Base-by-base conservation (phyloP, 2,797 vertebrate species). In the Astyanax mexicanus region DNA sequence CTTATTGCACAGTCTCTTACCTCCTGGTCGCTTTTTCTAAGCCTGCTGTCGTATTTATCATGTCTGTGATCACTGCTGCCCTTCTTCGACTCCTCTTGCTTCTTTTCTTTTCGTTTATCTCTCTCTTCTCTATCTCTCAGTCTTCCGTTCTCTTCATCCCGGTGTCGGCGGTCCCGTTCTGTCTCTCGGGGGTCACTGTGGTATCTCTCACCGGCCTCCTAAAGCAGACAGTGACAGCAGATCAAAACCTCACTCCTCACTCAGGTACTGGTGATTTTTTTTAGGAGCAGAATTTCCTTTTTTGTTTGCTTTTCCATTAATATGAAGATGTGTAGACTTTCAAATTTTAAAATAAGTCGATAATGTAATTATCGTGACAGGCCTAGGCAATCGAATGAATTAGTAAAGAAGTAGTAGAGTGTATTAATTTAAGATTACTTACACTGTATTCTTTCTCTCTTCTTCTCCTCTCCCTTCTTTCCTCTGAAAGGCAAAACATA, bases 381-480 rank as follows among this genome's bases (percentile, higher is more conserved):
- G n/a, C n/a, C n/a, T n/a, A n/a, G n/a, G n/a, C n/a, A n/a, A n/a
- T n/a, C n/a, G n/a, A n/a, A n/a, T n/a, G n/a, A n/a, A n/a, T n/a
- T n/a, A n/a, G n/a, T n/a, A n/a, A n/a, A n/a, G n/a, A n/a, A n/a
- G n/a, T n/a, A n/a, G n/a, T n/a, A n/a, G n/a, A n/a, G n/a, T n/a
- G n/a, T n/a, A n/a, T n/a, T n/a, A n/a, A n/a, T n/a, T n/a, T n/a
- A n/a, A n/a, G n/a, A n/a, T n/a, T n/a, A n/a, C n/a, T n/a, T n/a
- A n/a, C n/a, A n/a, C n/a, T n/a, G n/a, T n/a, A n/a, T 81, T 84
- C 89, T 83, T 83, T 88, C 52, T 91, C 87, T 80, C 44, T 86
- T 74, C 84, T 89, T 74, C 86, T 91, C 70, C 74, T 87, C 69
- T 93, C 93, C 77, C 79, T 86, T 77, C 74, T 83, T 6, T 91